Evolutionary conservation across 2,888 invertebrate genomes (phyloP).

Genomic region (Diaprepes abbreviatus): DNA sequence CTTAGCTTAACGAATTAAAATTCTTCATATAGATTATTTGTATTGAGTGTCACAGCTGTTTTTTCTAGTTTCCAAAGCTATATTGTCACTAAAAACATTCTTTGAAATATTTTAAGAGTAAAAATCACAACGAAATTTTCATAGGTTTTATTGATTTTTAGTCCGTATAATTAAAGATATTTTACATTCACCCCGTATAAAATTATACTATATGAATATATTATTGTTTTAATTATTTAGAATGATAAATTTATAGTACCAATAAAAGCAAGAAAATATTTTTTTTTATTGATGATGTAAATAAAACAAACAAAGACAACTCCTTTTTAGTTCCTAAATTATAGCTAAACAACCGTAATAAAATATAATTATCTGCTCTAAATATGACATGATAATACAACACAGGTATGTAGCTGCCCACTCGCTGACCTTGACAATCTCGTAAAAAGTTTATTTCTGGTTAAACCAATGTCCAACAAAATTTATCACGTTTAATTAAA

Average conservation of each 20-base stretch:
- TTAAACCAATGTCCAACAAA: constrained; percentile 10
- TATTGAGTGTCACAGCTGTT: too few species aligned
- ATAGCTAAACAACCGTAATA: constrained; percentile 12
- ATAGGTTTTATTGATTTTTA: too few species aligned
- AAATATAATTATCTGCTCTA: constrained; percentile 33
- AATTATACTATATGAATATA: too few species aligned
- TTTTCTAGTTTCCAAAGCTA: too few species aligned
- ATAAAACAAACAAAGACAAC: constrained; percentile 10
- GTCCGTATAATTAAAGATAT: too few species aligned
- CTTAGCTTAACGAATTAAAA: too few species aligned
- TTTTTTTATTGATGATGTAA: constrained; percentile 12
- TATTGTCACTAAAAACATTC: too few species aligned
- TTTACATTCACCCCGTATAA: too few species aligned
- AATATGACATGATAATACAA: constrained; percentile 36
- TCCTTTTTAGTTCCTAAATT: constrained; percentile 17
- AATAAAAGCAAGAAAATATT: background rate
- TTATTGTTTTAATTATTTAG: too few species aligned
- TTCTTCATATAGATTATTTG: too few species aligned
- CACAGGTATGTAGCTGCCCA: constrained; percentile 27
- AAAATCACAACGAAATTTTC: too few species aligned
- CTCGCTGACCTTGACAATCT: constrained; percentile 30
- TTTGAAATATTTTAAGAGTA: too few species aligned
- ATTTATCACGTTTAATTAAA: constrained; percentile 33
- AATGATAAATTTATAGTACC: background rate
- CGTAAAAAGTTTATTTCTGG: constrained; percentile 32